Evolutionary conservation across 2,113 vertebrate species (phyloP).

Genomic region (Xenopus tropicalis): DNA sequence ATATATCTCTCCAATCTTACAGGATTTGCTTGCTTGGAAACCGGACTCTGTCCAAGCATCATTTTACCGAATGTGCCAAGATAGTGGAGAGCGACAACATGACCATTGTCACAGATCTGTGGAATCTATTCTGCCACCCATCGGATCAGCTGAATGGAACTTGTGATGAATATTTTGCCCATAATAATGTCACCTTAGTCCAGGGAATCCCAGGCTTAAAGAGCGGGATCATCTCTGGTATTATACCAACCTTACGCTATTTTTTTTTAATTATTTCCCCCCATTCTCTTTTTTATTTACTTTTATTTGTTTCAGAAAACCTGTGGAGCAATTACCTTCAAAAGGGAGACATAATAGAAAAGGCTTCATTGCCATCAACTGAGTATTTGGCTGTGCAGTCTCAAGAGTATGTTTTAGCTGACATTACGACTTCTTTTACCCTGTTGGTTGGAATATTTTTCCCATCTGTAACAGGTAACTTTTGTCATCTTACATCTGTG

Average conservation of each 20-base stretch:
- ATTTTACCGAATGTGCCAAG: conserved; percentile 66
- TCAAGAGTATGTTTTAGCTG: conserved; percentile 77
- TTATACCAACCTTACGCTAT: background rate
- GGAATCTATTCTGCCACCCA: conserved; percentile 66
- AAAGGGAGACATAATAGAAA: conserved; percentile 82
- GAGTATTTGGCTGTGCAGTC: conserved; percentile 55
- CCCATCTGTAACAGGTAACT: conserved; percentile 83
- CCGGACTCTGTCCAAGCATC: conserved; percentile 71
- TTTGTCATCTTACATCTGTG: too few relatives aligned
- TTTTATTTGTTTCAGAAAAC: conserved; percentile 66
- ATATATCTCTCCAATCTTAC: background rate
- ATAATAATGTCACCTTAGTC: conserved; percentile 71
- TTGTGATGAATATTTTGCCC: conserved; percentile 78
- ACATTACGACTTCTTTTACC: conserved; percentile 87
- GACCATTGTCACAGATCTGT: conserved; percentile 64
- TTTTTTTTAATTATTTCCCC: background rate
- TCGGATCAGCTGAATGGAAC: conserved; percentile 59
- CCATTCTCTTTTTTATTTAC: background rate
- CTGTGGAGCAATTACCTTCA: conserved; percentile 79
- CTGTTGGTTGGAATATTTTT: conserved; percentile 91
- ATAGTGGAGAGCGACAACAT: conserved; percentile 52
- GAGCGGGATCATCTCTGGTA: conserved; percentile 60
- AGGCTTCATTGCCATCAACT: conserved; percentile 60
- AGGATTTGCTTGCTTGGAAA: conserved; percentile 88
- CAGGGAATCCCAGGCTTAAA: conserved; percentile 78